These are phyloP conservation scores for Aphrophora alni DNA, from an alignment of 2,888 invertebrate genomes.

Conservation along the genomic window DNA sequence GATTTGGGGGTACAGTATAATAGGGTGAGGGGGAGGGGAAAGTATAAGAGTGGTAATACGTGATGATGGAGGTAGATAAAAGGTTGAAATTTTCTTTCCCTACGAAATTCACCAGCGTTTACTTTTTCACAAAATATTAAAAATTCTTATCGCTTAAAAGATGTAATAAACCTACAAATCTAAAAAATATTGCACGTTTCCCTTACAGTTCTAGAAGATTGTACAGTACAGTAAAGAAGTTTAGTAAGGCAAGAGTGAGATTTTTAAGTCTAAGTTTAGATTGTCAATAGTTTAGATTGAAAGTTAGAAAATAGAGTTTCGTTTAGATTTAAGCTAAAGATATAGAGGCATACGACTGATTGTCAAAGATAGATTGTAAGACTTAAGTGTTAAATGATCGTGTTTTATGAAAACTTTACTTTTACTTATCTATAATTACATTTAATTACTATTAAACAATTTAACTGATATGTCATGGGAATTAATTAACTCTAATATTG, in stretches of 20 bases:
- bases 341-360: conserved; percentile 38
- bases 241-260: conserved; percentile 9
- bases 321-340: conserved; percentile 16
- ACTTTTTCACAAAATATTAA: background rate
- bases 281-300: conserved; percentile 26
- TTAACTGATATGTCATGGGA: conserved; percentile 20
- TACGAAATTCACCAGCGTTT: conserved; percentile 2
- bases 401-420: background rate
- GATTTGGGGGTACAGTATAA: conserved; percentile 35
- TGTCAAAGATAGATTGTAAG: conserved; percentile 35
- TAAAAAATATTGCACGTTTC: conserved; percentile 22
- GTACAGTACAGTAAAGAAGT: background rate
- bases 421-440: background rate
- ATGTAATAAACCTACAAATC: background rate
- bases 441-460: background rate
- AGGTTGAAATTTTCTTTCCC: no score
- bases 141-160: no score
- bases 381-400: conserved; percentile 28
- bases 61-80: conserved; percentile 31
- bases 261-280: conserved; percentile 32
- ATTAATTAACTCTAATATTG: conserved; percentile 28
- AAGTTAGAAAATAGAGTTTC: conserved; percentile 34
- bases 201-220: conserved; percentile 22
- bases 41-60: conserved; percentile 35
- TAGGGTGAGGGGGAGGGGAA: conserved; percentile 39